Percentiles rank a stretch among this genome's conserved stretches.
Conservation (phyloP, 1,140 invertebrate species). For the Drosophila novamexicana region DNA sequence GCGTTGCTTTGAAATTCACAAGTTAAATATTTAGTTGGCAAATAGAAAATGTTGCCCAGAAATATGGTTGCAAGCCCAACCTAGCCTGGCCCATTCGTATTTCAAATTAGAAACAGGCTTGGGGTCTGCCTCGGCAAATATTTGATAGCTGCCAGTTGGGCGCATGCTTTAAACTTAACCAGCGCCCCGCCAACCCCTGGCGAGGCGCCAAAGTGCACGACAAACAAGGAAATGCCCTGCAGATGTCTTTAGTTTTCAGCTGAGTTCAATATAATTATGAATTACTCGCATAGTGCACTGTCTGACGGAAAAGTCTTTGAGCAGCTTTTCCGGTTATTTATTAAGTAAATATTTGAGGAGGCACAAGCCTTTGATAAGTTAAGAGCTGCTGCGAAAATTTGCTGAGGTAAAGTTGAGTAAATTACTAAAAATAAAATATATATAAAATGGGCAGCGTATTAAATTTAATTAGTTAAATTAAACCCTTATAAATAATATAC, state of each 20-base stretch:
- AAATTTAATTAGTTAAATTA: not conserved
- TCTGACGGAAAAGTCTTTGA: not conserved
- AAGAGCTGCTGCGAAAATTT: not conserved
- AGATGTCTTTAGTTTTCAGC: conserved; percentile 25
- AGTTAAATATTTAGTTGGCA: conserved; percentile 67
- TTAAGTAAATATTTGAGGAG: conserved; percentile 22
- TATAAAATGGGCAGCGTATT: not conserved
- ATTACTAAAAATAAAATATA: not conserved
- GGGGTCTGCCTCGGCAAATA: conserved; percentile 19
- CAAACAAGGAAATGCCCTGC: conserved; percentile 25
- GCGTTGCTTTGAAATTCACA: conserved; percentile 69
- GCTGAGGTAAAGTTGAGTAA: not conserved
- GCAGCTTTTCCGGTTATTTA: conserved; percentile 19
- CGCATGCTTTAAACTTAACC: conserved; percentile 20
- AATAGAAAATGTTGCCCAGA: conserved; percentile 38
- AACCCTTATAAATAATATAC: not conserved
- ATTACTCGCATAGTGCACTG: conserved; percentile 1
- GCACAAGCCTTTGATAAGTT: conserved; percentile 17
- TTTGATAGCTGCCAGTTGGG: conserved; percentile 24
- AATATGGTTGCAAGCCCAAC: not conserved
- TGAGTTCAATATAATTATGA: conserved; percentile 37
- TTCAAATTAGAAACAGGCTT: conserved; percentile 69
- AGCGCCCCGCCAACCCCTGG: not conserved
- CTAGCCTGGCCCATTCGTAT: conserved; percentile 25
- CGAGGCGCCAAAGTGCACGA: conserved; percentile 24